These are phyloP conservation scores for Notospermus geniculatus DNA, from an alignment of 1,140 invertebrate genomes.

Conservation along the genomic window DNA sequence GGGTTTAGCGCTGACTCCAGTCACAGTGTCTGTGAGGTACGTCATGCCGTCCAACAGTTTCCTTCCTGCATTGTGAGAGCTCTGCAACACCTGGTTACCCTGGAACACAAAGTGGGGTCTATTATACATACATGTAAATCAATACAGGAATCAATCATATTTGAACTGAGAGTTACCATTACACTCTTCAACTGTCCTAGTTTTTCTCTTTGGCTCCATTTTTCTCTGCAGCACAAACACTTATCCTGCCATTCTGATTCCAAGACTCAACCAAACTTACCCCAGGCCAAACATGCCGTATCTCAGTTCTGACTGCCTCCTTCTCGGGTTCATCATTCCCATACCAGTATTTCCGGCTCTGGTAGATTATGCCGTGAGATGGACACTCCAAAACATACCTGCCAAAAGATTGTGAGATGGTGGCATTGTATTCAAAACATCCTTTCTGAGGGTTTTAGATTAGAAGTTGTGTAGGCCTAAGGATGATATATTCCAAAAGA, in stretches of 20 bases:
- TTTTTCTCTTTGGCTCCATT: too few relatives aligned
- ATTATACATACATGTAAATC: too few relatives aligned
- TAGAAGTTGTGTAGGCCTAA: too few relatives aligned
- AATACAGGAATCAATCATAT: neutral
- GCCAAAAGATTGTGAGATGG: constrained; percentile 15
- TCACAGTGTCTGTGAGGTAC: constrained; percentile 69
- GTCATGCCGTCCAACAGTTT: constrained; percentile 73
- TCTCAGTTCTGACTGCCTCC: constrained; percentile 65
- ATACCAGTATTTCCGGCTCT: constrained; percentile 81
- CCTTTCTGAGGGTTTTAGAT: too few relatives aligned
- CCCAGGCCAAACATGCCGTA: constrained; percentile 77
- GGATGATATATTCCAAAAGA: too few relatives aligned
- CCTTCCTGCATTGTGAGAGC: constrained; percentile 70
- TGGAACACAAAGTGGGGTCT: constrained; percentile 31
- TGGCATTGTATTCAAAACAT: constrained; percentile 10
- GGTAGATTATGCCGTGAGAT: constrained; percentile 78
- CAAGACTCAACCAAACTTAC: too few relatives aligned
- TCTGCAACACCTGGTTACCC: constrained; percentile 41
- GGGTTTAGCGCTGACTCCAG: constrained; percentile 68
- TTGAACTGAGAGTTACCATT: neutral
- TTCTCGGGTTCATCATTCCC: constrained; percentile 77
- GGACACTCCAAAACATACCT: constrained; percentile 75
- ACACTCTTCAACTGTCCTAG: neutral
- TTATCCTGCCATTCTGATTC: too few relatives aligned
- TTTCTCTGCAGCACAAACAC: too few relatives aligned